Evolutionary conservation across 2,113 vertebrate species (phyloP), one percentile per base, ranked within the genome.

Genomic region (Clupea harengus): DNA sequence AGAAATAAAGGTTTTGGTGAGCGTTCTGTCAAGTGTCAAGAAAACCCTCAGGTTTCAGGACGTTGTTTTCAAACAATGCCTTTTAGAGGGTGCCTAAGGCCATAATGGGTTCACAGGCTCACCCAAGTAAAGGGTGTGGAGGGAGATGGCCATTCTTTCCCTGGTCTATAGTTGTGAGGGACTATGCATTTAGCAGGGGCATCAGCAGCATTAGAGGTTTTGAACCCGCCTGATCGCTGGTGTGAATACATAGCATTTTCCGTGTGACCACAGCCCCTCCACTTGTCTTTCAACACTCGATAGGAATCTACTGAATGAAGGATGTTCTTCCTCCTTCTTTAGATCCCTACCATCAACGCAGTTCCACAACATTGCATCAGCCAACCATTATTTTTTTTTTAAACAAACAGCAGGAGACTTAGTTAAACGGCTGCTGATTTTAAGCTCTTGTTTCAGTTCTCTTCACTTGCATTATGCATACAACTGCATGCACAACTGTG

Each of bases 201-300:
- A 28, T 32, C 28, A 11, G 39, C 72, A 78, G 28, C 72, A 78
- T 78, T 78, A 78, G 25, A 78, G 32, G 2, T 2, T 13, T 44
- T 11, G 1, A 39, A 39, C 39, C 72, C 39, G 72, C 28, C 72
- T 78, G 28, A 39, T 32, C 28, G 28, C 28, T 28, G 72, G 72
- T 78, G 72, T 78, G 72, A 78, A 44, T 78, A 78, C 28, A 78
- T 78, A 78, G 72, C 28, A 78, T 78, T 32, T 78, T 78, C 11
- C 17, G 32, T 17, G 72, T 78, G 72, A 17, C 28, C 32, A 32
- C 72, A 39, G 25, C 32, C 32, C 32, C 72, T 78, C 72, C 20
- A 22, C 18, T 6, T 60, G 20, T 60, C 54, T 60, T 4, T 60
- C 54, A 22, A 60, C 54, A 60, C 20, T 60, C 54, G 22, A 60